Base-by-base conservation (phyloP, 2,797 vertebrate species). In the Helicolenus hilgendorfi region DNA sequence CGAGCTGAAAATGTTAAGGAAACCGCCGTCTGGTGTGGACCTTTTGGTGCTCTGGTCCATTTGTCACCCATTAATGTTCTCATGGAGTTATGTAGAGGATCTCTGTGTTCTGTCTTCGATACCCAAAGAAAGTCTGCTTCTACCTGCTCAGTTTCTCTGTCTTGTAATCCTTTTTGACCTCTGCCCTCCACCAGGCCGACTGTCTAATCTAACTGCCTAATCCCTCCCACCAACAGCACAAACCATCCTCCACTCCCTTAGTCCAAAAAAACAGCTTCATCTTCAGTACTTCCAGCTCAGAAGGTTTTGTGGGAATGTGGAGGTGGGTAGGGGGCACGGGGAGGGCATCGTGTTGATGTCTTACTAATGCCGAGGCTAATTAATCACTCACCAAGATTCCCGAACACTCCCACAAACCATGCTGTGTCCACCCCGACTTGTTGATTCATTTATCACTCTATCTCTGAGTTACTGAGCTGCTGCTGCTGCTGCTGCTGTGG, bases 401-500 rank as follows among this genome's bases (percentile, higher is more conserved):
- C 1, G 15, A 76, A 45, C 65, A 27, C 71, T 75, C 87, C 76
- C 59, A 18, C 67, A 65, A 69, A 72, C 63, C 76, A 15, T 8
- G 31, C 62, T 18, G 68, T 11, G 76, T 71, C 71, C 58, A 10
- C 72, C 18, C 69, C n/a, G 22, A 90, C 89, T 77, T 88, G 88
- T 92, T 90, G 84, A 92, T 92, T 82, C 58, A 89, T 93, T 83
- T 79, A 87, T 91, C 81, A 58, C 62, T 45, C 31, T 24, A 15
- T 88, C 79, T 33, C 68, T 75, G 36, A 33, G 26, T 72, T 71
- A 71, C 69, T 53, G 76, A 71, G 41, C 38, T 67, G 60, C 68
- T 31, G 31, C 72, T 67, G 60, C 68, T 31, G 31, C 72, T 63
- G 72, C 68, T 75, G 72, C 71, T 79, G 58, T 36, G 27, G 74